phyloP scores from a whole-genome alignment of 2,888 invertebrate genomes.

The Latrodectus elegans region DNA sequence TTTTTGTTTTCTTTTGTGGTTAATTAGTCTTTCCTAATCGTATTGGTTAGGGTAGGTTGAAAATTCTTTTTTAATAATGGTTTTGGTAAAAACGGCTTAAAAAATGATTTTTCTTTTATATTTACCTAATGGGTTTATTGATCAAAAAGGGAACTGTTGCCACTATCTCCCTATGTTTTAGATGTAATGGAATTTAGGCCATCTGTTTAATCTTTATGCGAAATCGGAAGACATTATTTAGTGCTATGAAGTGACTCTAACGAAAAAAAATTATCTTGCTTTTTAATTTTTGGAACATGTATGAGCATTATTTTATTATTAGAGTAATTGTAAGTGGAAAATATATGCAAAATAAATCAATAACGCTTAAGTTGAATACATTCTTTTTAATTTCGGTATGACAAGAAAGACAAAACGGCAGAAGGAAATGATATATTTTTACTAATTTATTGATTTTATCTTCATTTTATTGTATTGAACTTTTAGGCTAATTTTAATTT shows the following conservation, averaged over 20 bases:
- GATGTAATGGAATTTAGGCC: conserved; percentile 37
- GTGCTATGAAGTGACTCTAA: no score
- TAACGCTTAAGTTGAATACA: background rate
- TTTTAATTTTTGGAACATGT: no score
- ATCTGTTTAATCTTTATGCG: conserved; percentile 6
- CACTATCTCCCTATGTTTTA: conserved; percentile 12
- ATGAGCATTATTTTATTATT: no score
- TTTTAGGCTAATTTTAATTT: no score
- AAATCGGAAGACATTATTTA: no score
- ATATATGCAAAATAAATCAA: background rate
- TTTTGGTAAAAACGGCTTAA: background rate
- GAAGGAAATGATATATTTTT: no score
- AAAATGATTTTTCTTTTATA: background rate
- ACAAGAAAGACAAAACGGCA: no score
- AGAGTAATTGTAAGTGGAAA: no score
- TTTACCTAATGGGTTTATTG: conserved; percentile 59
- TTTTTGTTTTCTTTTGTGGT: conserved; percentile 27
- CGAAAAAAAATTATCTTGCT: no score
- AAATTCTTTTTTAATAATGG: conserved; percentile 16
- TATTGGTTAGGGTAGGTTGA: conserved; percentile 47
- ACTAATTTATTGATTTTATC: no score
- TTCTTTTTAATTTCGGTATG: no score
- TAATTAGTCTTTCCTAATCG: conserved; percentile 62
- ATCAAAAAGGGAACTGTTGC: conserved; percentile 41
- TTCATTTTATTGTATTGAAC: no score